Evolutionary conservation across 2,113 vertebrate species (phyloP), one percentile per base, ranked within the genome.

Genomic region (Corythoichthys intestinalis): DNA sequence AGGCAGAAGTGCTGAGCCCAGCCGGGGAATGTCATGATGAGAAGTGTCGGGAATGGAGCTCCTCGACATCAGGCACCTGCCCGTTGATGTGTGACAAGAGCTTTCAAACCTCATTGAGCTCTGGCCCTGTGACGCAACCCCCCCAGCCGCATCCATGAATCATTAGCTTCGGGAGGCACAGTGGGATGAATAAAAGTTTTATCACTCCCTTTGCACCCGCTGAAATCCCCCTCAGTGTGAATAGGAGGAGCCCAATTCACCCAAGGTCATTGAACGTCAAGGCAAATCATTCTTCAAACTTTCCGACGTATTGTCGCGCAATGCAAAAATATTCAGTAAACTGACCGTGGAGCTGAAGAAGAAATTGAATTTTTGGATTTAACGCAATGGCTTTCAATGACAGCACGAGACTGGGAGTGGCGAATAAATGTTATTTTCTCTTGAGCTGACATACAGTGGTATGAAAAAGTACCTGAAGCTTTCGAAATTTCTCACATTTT

Each of bases 101-200:
- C 85, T 89, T 91, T 91, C 88, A 89, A 78, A 91, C 81, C 87
- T 84, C 89, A 90, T 90, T 90, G 88, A 85, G 85, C 64, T 73
- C 69, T 61, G 74, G 75, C 78, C 77, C 80, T 85, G 61, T 63
- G 61, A 63, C 61, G 13, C 61, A 56, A 4, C 48, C 34, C 34
- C 2, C 38, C 48, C 71, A 71, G 79, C 73, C 75, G 85, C 75
- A 84, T 85, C 81, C 79, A 88, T 88, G 85, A 90, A 89, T 89
- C 88, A 89, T 87, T 90, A 87, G 81, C 80, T 86, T 73, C 78
- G 73, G 80, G 73, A 85, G 75, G 82, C 85, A 84, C 81, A 78
- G 68, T 53, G 82, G 75, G 83, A 85, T 81, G 82, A 87, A 89
- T 89, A 88, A 82, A 88, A 60, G 0, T 76, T 88, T 86, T 87